Evolutionary conservation across 1,140 invertebrate genomes (phyloP), one percentile per base, ranked within the genome.

Genomic region (Ectropis grisescens): DNA sequence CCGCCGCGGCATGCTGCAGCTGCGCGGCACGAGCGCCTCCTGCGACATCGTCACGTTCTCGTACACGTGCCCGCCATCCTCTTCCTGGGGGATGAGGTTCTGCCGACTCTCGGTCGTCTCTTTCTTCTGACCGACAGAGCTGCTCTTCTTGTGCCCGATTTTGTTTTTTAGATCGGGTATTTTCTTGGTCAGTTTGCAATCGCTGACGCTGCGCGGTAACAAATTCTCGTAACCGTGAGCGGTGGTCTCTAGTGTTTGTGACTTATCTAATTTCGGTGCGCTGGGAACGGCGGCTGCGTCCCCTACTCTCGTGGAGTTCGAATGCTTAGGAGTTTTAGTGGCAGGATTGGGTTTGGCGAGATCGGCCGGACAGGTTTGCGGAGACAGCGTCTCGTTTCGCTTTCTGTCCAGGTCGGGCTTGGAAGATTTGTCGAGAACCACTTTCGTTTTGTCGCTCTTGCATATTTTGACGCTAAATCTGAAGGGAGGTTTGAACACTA

Each of bases 401-500:
- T 71, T 72, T 13, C 68, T 64, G 8, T 82, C 80, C 11, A 74
- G 37, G 46, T 82, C 75, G 39, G 62, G 72, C 35, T 82, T 82
- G 4, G 76, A 71, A 6, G 74, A 82, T 44, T 83, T 83, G 33
- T 83, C 82, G 11, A 82, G 57, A 8, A 83, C 80, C 7, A 82
- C 76, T 60, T 82, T 79, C 0, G 78, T 82, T 53, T 82, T 83
- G 26, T 83, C 82, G 29, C 80, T 88, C 58, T 91, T 91, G 19
- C 88, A 88, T 27, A 94, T 83, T 56, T 91, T 91, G 11, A 93
- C 84, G 64, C 89, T 93, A 64, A 93, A 93, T 47, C 91, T 91
- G 62, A 94, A 94, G 1, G 92, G 92, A 14, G 92, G 91, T 55
- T 93, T 93, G 62, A 93, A 94, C 2, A 93, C 90, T 1, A 94